Evolutionary conservation across 2,888 invertebrate genomes (phyloP).

Genomic region (Emmelina monodactyla): DNA sequence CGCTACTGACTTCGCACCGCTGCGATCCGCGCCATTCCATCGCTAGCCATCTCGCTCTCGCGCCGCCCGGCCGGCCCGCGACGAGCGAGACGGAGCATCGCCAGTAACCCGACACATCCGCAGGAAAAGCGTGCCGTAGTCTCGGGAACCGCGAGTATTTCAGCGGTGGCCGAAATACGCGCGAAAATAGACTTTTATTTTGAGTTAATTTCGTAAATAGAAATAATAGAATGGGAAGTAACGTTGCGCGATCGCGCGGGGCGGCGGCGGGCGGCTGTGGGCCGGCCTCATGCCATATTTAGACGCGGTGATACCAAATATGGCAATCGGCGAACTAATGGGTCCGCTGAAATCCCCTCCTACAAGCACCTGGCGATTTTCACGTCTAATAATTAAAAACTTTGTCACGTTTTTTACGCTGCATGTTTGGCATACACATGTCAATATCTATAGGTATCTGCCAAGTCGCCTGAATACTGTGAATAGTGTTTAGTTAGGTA

Average conservation of each 20-base stretch:
- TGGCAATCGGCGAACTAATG: conserved; percentile 81
- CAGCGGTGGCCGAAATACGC: conserved; percentile 54
- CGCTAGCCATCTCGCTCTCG: conserved; percentile 47
- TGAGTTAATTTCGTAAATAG: conserved; percentile 66
- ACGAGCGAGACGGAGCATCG: conserved; percentile 38
- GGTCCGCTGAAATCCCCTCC: conserved; percentile 83
- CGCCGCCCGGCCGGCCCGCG: conserved; percentile 19
- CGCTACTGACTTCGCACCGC: conserved; percentile 63
- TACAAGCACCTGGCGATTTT: conserved; percentile 64
- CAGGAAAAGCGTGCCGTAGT: conserved; percentile 44
- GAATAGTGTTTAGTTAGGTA: too few species aligned
- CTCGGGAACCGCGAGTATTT: conserved; percentile 56
- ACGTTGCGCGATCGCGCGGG: conserved; percentile 29
- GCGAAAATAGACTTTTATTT: conserved; percentile 65
- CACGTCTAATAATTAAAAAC: conserved; percentile 63
- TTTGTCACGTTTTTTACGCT: conserved; percentile 50
- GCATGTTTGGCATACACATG: conserved; percentile 16
- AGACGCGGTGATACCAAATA: conserved; percentile 83
- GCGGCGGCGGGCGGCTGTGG: conserved; percentile 63
- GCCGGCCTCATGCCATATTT: conserved; percentile 82
- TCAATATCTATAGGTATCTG: not conserved
- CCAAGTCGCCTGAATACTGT: too few species aligned
- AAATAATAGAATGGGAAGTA: conserved; percentile 65
- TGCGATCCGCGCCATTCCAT: conserved; percentile 50
- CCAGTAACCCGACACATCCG: conserved; percentile 64